phyloP scores from a whole-genome alignment of 2,888 invertebrate species.

The Agrilus mali region DNA sequence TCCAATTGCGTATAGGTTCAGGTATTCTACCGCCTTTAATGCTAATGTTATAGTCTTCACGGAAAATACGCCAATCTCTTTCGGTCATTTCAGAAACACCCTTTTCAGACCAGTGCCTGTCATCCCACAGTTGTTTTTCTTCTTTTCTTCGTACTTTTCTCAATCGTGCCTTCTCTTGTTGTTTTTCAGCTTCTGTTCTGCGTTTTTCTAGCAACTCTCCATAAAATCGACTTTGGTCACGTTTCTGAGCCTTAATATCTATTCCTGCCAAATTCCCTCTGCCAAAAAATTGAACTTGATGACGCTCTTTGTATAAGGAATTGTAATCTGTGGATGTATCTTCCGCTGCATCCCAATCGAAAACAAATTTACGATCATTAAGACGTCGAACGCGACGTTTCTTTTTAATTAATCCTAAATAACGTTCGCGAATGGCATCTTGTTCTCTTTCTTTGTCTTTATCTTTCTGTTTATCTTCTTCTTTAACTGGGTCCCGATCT shows the following conservation, averaged over 20 bases:
- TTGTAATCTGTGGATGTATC: constrained; percentile 98
- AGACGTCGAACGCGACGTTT: constrained; percentile 83
- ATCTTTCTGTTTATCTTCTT: constrained; percentile 44
- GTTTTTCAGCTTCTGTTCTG: constrained; percentile 91
- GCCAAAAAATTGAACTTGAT: constrained; percentile 96
- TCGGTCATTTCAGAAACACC: constrained; percentile 92
- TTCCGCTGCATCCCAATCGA: constrained; percentile 99
- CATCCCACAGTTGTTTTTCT: constrained; percentile 98
- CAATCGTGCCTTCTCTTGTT: constrained; percentile 84
- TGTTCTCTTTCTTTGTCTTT: constrained; percentile 88
- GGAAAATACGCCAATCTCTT: constrained; percentile 98
- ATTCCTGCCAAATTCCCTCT: constrained; percentile 96
- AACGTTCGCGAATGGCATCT: constrained; percentile 91
- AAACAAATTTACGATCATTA: constrained; percentile 98
- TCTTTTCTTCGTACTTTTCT: constrained; percentile 91
- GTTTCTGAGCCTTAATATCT: constrained; percentile 90
- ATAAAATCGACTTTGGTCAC: constrained; percentile 95
- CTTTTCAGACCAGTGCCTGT: constrained; percentile 98
- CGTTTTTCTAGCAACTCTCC: constrained; percentile 89
- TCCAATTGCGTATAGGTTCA: constrained; percentile 91
- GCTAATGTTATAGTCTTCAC: constrained; percentile 97
- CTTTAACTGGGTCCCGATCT: constrained; percentile 35
- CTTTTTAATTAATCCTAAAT: constrained; percentile 86
- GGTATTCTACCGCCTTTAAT: constrained; percentile 97
- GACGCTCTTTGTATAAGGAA: constrained; percentile 87